Evolutionary conservation across 2,797 vertebrate species (phyloP).

Genomic region (Sphenodon punctatus): DNA sequence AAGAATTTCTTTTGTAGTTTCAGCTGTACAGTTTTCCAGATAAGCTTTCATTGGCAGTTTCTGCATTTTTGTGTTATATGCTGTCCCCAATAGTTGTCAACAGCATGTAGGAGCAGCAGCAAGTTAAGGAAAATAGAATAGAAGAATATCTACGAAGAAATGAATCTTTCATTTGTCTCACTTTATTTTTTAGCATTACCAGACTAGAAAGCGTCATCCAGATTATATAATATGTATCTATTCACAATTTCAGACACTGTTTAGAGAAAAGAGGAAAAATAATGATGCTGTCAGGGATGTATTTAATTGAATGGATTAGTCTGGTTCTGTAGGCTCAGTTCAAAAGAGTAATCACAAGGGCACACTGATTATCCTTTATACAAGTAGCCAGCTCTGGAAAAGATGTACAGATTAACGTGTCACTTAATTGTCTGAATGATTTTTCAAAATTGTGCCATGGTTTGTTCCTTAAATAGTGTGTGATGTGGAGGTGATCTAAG

Average conservation of each 20-base stretch:
- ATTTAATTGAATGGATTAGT: not conserved
- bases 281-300: not conserved
- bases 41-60: not conserved
- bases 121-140: conserved; percentile 4
- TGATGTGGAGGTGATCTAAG: not conserved
- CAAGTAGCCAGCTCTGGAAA: not conserved
- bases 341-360: not conserved
- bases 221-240: not conserved
- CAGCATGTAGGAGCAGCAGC: not conserved
- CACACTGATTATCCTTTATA: not conserved
- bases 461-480: not conserved
- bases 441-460: not conserved
- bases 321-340: not conserved
- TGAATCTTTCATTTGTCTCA: not conserved
- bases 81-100: not conserved
- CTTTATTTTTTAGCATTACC: not conserved
- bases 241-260: not conserved
- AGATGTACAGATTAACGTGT: not conserved
- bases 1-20: too few relatives aligned
- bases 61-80: conserved; percentile 1
- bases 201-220: not conserved
- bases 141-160: not conserved
- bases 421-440: not conserved
- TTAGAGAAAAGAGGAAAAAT: not conserved
- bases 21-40: not conserved